Base-by-base conservation (phyloP, 2,797 vertebrate species). In the Hirundo rustica region DNA sequence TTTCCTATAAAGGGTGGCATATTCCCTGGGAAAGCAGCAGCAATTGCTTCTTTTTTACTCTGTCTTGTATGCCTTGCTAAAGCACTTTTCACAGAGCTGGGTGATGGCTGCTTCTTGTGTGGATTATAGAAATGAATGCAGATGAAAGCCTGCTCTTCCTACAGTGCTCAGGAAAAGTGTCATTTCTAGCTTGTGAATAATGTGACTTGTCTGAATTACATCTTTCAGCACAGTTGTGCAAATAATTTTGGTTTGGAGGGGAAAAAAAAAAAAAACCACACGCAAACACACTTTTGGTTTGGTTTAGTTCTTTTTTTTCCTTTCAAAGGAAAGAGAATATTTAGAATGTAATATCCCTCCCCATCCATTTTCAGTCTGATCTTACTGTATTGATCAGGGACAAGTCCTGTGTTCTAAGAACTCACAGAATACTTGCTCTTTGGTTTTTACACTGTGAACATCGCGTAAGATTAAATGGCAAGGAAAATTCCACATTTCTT, bases 121-220 rank as follows among this genome's bases (percentile, higher is more conserved):
- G 53, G 36, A 84, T 42, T 73, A 34, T 30, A 71, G 64, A 93
- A 94, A 76, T 57, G 85, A 89, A 86, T 30, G 74, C 55, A 89
- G 60, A 93, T 55, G 76, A 95, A 92, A 93, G 65, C 30, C 82
- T 93, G 36, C 48, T 74, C 57, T 77, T 92, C 81, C 54, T 40
- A 53, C 64, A 62, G n/a, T 32, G 90, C 26, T 72, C 22, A 27
- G 38, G 57, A 76, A 57, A 77, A 83, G 6, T 84, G 62, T 51
- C 27, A 60, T 47, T 92, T 80, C 57, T 74, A 17, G 53, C 75
- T 88, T 61, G 57, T 92, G 83, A 94, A 77, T 80, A 68, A 38
- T 20, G 54, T 53, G n/a, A 55, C 47, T 89, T 71, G 13, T 27
- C 26, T 75, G 50, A 89, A 91, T 61, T 38, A 51, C 34, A 40